Evolutionary conservation across 1,140 invertebrate genomes (phyloP).

Genomic region (Physella acuta): DNA sequence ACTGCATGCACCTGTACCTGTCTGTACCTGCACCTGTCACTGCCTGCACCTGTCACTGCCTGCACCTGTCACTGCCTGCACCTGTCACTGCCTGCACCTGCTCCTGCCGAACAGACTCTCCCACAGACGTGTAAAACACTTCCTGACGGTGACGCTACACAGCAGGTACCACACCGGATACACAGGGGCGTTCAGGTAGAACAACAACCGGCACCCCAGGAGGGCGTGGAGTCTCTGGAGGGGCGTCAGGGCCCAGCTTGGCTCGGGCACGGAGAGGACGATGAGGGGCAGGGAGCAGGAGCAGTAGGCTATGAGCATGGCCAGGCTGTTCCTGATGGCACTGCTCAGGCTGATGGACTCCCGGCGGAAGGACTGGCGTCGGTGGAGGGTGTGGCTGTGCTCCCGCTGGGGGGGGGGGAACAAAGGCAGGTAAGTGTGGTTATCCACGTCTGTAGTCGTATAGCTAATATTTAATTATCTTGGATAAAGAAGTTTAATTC

Average conservation of each 20-base stretch:
- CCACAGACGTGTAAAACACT: constrained; percentile 37
- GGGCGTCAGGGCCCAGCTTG: constrained; percentile 17
- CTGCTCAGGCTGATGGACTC: constrained; percentile 31
- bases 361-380: constrained; percentile 3
- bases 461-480: too few relatives aligned
- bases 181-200: constrained; percentile 42
- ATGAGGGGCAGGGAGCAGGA: constrained; percentile 41
- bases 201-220: constrained; percentile 36
- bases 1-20: too few relatives aligned
- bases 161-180: constrained; percentile 49
- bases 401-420: background rate
- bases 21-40: too few relatives aligned
- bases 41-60: too few relatives aligned
- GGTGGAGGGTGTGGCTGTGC: background rate
- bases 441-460: too few relatives aligned
- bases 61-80: too few relatives aligned
- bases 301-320: constrained; percentile 41
- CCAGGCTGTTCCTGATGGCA: constrained; percentile 45
- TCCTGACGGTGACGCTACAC: constrained; percentile 46
- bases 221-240: constrained; percentile 28
- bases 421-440: too few relatives aligned
- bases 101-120: constrained; percentile 29
- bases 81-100: constrained; percentile 6
- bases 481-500: too few relatives aligned
- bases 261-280: constrained; percentile 38